Evolutionary conservation across 2,113 vertebrate genomes (phyloP).

Genomic region (Macquaria australasica): DNA sequence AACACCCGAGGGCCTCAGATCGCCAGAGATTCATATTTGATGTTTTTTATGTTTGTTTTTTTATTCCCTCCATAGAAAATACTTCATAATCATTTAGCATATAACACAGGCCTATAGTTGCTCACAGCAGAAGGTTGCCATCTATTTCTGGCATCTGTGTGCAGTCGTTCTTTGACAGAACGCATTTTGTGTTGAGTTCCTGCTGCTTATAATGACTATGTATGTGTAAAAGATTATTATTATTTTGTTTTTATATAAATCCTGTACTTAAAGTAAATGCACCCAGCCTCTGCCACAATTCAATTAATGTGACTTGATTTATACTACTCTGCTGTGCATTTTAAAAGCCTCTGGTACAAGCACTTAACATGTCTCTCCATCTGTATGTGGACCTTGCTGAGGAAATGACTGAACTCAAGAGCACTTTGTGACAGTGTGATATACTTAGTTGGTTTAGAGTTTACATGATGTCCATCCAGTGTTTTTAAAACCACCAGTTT

Average conservation of each 20-base stretch:
- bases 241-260: neutral
- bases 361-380: conserved; percentile 40
- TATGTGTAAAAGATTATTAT: neutral
- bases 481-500: conserved; percentile 31
- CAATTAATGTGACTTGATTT: conserved; percentile 33
- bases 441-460: conserved; percentile 20
- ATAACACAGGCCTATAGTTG: neutral
- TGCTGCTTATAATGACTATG: neutral
- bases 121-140: neutral
- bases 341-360: conserved; percentile 38
- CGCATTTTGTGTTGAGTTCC: neutral
- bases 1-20: too few species aligned
- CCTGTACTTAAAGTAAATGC: neutral
- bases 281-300: neutral
- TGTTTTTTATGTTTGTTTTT: neutral
- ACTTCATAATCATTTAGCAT: neutral
- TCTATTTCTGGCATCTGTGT: neutral
- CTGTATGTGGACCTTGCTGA: conserved; percentile 10
- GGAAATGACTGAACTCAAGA: conserved; percentile 34
- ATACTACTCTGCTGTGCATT: conserved; percentile 3
- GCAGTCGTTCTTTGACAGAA: neutral
- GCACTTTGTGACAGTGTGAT: conserved; percentile 39
- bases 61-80: neutral
- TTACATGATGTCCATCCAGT: conserved; percentile 33
- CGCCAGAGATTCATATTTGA: neutral